Evolutionary conservation across 2,113 vertebrate species (phyloP), one percentile per base, ranked within the genome.

Genomic region (Stomatorhinus ivindoensis): DNA sequence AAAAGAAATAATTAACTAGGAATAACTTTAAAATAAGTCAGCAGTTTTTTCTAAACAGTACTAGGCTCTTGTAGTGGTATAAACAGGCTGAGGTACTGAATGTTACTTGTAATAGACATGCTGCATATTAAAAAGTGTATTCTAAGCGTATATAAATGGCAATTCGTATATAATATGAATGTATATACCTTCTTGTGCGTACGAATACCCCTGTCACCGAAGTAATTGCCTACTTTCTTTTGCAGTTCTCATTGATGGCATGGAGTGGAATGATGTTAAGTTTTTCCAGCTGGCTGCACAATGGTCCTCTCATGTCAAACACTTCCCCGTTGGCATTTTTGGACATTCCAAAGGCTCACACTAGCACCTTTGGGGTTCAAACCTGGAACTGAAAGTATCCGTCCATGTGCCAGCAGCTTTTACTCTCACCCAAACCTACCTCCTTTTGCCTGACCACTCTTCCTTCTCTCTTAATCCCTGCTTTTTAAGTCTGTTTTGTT

Each of bases 261-360:
- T 99, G 48, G 98, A 99, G 92, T 99, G 98, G 98, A 98, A 97
- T 0, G 98, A 99, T 0, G 98, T 99, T 86, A 99, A 99, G 96
- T 99, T 99, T 94, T 99, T 99, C 94, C 98, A 99, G 95, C 95
- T 99, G 92, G 98, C 98, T 1, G 98, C 98, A 17, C 98, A 99
- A 94, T 99, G 98, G 98, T 99, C 98, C 5, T 99, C 98, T 50
- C 98, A 99, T 0, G 98, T 99, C 94, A 99, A 99, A 94, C 97
- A 99, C 95, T 99, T 99, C 93, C 98, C 98, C 90, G 97, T 99
- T 91, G 99, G 97, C 93, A 96, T 97, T 93, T 99, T 99, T 87
- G 97, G 98, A 94, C 97, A 97, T 95, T 94, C 97, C 24, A 99
- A 99, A 95, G 95, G 96, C 89, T 94, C 97, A 69, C 97, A 97